Evolutionary conservation across 1,140 invertebrate species (phyloP).

Genomic region (Drosophila azteca): DNA sequence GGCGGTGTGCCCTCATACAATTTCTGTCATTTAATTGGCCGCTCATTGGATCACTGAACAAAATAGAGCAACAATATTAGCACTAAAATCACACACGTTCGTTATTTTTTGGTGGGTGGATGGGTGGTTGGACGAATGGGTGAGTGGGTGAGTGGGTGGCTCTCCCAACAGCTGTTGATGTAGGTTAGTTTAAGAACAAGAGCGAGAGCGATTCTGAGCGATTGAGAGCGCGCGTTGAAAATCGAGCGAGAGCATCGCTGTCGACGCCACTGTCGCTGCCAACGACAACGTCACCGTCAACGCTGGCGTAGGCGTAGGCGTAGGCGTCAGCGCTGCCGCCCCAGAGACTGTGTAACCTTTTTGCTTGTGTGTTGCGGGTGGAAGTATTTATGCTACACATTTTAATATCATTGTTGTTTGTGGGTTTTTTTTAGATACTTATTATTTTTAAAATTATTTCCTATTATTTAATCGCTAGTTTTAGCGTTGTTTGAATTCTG

Average conservation of each 20-base stretch:
- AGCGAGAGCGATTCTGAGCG: not conserved
- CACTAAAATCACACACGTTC: constrained; percentile 1
- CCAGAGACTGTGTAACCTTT: constrained; percentile 79
- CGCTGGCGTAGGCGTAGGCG: constrained; percentile 3
- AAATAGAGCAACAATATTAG: constrained; percentile 16
- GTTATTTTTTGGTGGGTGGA: constrained; percentile 5
- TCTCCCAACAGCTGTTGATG: constrained; percentile 70
- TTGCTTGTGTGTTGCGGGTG: constrained; percentile 61
- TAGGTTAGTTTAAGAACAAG: constrained; percentile 68
- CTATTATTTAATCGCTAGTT: no score
- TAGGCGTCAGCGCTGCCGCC: constrained; percentile 60
- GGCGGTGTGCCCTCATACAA: no score
- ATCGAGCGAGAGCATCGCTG: constrained; percentile 12
- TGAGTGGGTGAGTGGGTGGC: constrained; percentile 56
- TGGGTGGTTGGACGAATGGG: constrained; percentile 43
- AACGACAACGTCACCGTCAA: not conserved
- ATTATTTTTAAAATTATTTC: constrained; percentile 78
- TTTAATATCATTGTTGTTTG: constrained; percentile 44
- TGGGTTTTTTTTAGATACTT: not conserved
- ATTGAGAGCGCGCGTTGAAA: constrained; percentile 11
- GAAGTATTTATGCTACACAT: constrained; percentile 80
- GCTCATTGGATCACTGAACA: constrained; percentile 8
- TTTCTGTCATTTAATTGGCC: not conserved
- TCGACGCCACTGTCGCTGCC: constrained; percentile 18
- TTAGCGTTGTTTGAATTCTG: constrained; percentile 19